These are phyloP conservation scores for Apis florea DNA, from an alignment of 1,140 invertebrate genomes.

Conservation along the genomic window DNA sequence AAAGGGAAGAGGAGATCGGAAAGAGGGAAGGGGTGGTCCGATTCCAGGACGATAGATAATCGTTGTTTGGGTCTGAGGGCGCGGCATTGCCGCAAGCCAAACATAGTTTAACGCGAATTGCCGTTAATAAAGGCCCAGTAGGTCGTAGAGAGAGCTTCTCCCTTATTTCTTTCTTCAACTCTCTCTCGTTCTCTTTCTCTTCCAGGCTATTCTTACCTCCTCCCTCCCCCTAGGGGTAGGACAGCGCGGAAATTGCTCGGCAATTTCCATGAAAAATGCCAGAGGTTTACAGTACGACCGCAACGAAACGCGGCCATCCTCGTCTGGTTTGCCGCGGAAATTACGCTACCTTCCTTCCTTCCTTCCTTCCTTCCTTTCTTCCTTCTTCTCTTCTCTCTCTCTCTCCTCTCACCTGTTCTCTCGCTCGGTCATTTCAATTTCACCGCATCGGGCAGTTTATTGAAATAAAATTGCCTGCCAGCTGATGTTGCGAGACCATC, in stretches of 20 bases:
- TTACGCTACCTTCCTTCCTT: constrained; percentile 40
- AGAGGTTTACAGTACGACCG: constrained; percentile 49
- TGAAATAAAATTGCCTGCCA: constrained; percentile 50
- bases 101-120: constrained; percentile 67
- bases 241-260: constrained; percentile 60
- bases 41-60: not conserved
- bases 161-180: not conserved
- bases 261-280: constrained; percentile 67
- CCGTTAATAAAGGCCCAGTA: constrained; percentile 64
- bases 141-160: constrained; percentile 28
- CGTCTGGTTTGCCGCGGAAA: constrained; percentile 56
- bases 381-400: not conserved
- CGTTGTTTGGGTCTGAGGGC: constrained; percentile 33
- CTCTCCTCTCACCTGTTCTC: too few species aligned
- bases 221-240: not conserved
- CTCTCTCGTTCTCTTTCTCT: constrained; percentile 15
- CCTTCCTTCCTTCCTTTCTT: not conserved
- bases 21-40: constrained; percentile 13
- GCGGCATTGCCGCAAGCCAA: constrained; percentile 60
- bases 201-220: constrained; percentile 22
- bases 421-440: constrained; percentile 50
- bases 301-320: constrained; percentile 33
- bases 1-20: not conserved
- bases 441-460: constrained; percentile 41
- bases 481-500: constrained; percentile 25